Conservation (phyloP, 2,888 invertebrate species). For the Nemoura dubitans region DNA sequence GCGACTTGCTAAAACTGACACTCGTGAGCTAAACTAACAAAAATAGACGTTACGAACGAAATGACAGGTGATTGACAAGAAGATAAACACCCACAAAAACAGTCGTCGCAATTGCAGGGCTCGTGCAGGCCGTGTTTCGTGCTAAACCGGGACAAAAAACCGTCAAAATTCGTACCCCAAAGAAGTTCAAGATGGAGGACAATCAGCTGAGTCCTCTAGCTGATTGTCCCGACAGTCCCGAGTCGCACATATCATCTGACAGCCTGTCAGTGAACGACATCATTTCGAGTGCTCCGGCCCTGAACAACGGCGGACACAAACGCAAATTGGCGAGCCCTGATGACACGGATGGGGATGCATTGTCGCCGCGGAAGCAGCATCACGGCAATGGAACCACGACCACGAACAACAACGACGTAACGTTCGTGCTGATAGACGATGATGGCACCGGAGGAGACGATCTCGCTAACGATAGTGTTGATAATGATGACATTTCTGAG, state of each 20-base stretch:
- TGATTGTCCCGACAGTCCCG: constrained; percentile 49
- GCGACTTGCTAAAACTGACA: too few relatives aligned
- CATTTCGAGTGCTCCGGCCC: constrained; percentile 31
- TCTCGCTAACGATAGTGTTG: constrained; percentile 48
- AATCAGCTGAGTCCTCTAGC: constrained; percentile 48
- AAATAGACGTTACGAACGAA: too few relatives aligned
- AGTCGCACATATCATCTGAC: constrained; percentile 44
- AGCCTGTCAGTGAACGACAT: constrained; percentile 46
- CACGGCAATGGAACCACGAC: constrained; percentile 56
- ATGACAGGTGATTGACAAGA: neutral
- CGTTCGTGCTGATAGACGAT: constrained; percentile 62
- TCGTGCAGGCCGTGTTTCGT: neutral
- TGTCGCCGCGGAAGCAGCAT: constrained; percentile 56
- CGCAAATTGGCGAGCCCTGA: constrained; percentile 49
- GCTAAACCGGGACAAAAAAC: neutral
- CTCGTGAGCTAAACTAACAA: too few relatives aligned
- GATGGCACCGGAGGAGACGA: constrained; percentile 57
- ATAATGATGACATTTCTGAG: constrained; percentile 49
- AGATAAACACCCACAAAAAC: neutral
- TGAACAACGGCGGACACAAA: constrained; percentile 44
- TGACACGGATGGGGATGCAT: constrained; percentile 58
- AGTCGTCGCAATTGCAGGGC: neutral
- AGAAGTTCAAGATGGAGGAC: constrained; percentile 50
- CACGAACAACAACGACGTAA: constrained; percentile 59
- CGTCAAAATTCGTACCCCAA: constrained; percentile 8